Evolutionary conservation across 2,113 vertebrate species (phyloP).

Genomic region (Chionodraco myersi): DNA sequence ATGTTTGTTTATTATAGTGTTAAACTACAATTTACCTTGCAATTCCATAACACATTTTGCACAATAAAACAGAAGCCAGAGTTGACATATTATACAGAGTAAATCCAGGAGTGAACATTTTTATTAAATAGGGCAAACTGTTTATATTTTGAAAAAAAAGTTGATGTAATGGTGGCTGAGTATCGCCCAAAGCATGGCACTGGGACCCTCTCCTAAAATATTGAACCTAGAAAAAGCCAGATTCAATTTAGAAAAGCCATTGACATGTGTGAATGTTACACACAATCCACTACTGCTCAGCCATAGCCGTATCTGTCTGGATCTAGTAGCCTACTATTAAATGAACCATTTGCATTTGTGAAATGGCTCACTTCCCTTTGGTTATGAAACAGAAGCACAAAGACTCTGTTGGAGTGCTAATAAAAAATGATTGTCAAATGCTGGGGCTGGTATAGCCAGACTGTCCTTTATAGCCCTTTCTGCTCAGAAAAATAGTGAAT

Average conservation of each 20-base stretch:
- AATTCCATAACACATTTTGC: not conserved
- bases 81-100: not conserved
- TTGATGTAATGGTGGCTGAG: not conserved
- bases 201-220: not conserved
- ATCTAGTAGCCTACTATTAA: not conserved
- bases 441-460: conserved; percentile 15
- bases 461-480: not conserved
- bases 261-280: conserved; percentile 2
- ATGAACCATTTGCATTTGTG: not conserved
- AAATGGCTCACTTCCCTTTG: not conserved
- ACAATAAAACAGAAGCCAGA: not conserved
- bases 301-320: not conserved
- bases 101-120: not conserved
- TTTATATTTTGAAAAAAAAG: not conserved
- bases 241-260: not conserved
- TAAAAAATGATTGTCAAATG: conserved; percentile 22
- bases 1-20: conserved; percentile 12
- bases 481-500: conserved; percentile 38
- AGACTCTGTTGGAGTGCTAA: conserved; percentile 27
- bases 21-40: not conserved
- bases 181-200: not conserved
- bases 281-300: not conserved
- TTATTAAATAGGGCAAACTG: not conserved
- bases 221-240: not conserved
- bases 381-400: not conserved